Conservation (phyloP, 2,113 vertebrate genomes). For the Felis chaus region DNA sequence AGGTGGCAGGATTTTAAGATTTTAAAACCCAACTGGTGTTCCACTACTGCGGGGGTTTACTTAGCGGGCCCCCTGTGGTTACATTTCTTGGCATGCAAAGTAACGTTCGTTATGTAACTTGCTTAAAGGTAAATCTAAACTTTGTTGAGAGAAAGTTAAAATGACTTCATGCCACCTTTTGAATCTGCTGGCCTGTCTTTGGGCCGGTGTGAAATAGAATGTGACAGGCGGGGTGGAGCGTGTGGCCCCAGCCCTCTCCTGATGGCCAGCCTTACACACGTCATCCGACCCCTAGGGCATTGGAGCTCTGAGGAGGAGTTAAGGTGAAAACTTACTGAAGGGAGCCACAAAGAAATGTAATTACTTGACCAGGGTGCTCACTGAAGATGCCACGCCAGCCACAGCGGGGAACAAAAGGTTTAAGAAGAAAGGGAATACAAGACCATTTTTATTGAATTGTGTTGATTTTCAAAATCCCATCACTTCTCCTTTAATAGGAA, state of each 20-base stretch:
- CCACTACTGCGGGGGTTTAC: background rate
- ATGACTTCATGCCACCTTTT: background rate
- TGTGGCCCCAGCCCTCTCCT: background rate
- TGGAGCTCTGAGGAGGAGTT: background rate
- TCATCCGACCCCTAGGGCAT: background rate
- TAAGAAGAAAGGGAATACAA: background rate
- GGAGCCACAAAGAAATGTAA: background rate
- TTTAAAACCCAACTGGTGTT: background rate
- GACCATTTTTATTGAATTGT: background rate
- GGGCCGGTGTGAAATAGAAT: background rate
- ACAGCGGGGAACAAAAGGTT: background rate
- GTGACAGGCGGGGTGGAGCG: background rate
- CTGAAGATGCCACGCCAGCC: background rate
- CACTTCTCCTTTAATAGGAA: background rate
- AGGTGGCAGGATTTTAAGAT: background rate
- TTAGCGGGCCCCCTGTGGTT: background rate
- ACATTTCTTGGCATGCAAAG: background rate
- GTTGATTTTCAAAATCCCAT: background rate
- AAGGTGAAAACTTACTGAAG: background rate
- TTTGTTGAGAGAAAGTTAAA: background rate
- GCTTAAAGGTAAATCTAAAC: background rate
- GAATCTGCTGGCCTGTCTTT: background rate
- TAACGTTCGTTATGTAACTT: background rate
- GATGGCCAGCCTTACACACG: accelerated
- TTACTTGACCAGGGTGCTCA: background rate